A percentile compares a stretch with the other conserved stretches of the same genome.
These are phyloP conservation scores for Dascillus cervinus DNA, from an alignment of 2,888 invertebrate genomes.

Conservation along the genomic window DNA sequence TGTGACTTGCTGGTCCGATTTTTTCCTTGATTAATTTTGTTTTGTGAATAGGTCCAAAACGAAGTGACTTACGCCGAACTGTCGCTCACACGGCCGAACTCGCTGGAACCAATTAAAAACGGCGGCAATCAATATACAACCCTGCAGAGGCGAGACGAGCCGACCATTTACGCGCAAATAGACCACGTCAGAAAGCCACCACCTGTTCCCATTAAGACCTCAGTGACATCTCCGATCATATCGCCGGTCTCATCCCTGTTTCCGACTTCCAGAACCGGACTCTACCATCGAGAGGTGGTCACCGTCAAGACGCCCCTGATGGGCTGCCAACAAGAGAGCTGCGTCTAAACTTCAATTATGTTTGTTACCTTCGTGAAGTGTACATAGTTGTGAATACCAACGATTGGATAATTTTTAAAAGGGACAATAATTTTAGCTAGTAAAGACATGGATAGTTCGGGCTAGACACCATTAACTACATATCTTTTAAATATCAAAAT, in stretches of 20 bases:
- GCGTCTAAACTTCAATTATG: conserved; percentile 54
- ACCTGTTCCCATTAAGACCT: conserved; percentile 31
- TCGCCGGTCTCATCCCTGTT: conserved; percentile 41
- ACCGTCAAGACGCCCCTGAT: conserved; percentile 65
- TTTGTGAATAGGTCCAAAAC: conserved; percentile 37
- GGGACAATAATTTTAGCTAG: no score
- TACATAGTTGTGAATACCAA: no score
- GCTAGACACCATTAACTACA: no score
- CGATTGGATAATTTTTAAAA: no score
- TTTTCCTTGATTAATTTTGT: no score
- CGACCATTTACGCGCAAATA: conserved; percentile 68
- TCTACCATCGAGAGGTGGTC: conserved; percentile 56
- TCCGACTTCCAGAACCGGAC: conserved; percentile 38
- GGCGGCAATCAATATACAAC: conserved; percentile 37
- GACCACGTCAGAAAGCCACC: conserved; percentile 55
- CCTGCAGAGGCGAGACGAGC: conserved; percentile 47
- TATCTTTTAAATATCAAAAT: no score
- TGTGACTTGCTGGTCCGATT: no score
- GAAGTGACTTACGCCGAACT: conserved; percentile 58
- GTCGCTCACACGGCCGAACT: conserved; percentile 48
- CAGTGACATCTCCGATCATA: conserved; percentile 43
- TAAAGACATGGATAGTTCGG: no score
- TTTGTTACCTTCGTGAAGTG: no score
- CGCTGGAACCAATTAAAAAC: conserved; percentile 42
- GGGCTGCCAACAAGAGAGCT: conserved; percentile 61